Percentiles rank a stretch among this genome's conserved stretches.
Evolutionary conservation across 2,113 vertebrate species (phyloP).

Genomic region (Vulpes ferrilata): DNA sequence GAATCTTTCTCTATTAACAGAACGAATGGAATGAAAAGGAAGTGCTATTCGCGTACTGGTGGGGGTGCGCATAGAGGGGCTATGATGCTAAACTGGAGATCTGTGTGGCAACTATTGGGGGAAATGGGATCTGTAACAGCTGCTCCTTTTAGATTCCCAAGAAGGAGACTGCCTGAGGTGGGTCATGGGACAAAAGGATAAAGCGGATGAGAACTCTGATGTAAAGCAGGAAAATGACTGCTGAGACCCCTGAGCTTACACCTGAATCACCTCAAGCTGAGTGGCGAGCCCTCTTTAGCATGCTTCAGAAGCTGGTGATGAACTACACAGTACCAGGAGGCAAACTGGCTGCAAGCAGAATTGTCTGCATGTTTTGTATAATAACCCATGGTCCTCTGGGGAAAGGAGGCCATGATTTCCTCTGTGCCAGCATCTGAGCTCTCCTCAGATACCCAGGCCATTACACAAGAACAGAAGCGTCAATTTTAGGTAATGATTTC

Average conservation of each 20-base stretch:
- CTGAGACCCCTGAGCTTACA: conserved; percentile 89
- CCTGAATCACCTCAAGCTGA: conserved; percentile 86
- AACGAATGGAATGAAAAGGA: conserved; percentile 83
- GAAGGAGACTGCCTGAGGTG: conserved; percentile 93
- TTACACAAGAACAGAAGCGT: conserved; percentile 94
- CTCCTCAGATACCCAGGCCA: conserved; percentile 87
- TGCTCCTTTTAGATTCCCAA: conserved; percentile 93
- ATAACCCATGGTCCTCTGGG: conserved; percentile 90
- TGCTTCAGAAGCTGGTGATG: conserved; percentile 90
- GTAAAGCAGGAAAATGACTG: conserved; percentile 93
- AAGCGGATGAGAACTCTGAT: conserved; percentile 93
- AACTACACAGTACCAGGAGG: conserved; percentile 92
- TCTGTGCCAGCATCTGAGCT: conserved; percentile 92
- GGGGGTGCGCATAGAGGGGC: conserved; percentile 54
- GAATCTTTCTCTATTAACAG: conserved; percentile 90
- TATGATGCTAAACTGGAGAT: conserved; percentile 58
- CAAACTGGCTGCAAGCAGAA: conserved; percentile 88
- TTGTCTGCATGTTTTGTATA: conserved; percentile 87
- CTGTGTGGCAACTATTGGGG: conserved; percentile 89
- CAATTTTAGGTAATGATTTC: conserved; percentile 91
- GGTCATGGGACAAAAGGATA: conserved; percentile 93
- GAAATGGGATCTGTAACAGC: conserved; percentile 92
- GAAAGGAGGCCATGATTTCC: conserved; percentile 87
- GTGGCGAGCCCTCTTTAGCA: conserved; percentile 92
- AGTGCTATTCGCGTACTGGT: conserved; percentile 90